Evolutionary conservation across 1,140 invertebrate genomes (phyloP), one percentile per base, ranked within the genome.

Genomic region (Camponotus floridanus): DNA sequence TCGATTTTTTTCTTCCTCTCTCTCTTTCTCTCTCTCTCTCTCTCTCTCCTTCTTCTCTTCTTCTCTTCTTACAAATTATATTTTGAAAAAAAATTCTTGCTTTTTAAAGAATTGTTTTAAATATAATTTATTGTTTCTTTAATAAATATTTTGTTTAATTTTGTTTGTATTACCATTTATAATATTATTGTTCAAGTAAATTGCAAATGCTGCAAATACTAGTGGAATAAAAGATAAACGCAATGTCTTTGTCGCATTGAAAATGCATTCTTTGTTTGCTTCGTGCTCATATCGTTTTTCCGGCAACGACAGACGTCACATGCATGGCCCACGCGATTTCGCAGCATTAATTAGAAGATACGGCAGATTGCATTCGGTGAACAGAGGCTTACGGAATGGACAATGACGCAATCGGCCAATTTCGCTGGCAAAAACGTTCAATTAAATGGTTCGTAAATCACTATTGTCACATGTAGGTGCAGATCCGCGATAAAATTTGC

Each of bases 401-500:
- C 33, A 36, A 55, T 55, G 71, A 74, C 36, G 39, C 45, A 26
- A 55, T 26, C 18, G 15, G 36, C 36, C 67, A 76, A 88, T 78
- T 64, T 78, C 36, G 51, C 3, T 15, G 39, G 55, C 57, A 55
- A 79, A 88, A 81, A 88, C 62, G 62, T 89, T 78, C 76, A 89
- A 89, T 88, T 88, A 88, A 36, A 59, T 15, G 31, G 33, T 48
- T 55, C 55, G 61, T 65, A 59, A 76, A 81, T 88, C 70, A 59
- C 62, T 39, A 88, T 76, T 76, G 67, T 36, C 39, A 8, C 13
- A 45, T 8, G 6, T 31, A 55, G 65, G 15, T 33, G n/a, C 64
- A 31, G 39, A 39, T 6, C 45, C 45, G 18, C 2, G 45, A 76
- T 84, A 86, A 87, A 86, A 83, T 84, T 78, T 83, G n/a, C 70